Base-by-base conservation (phyloP, 2,888 invertebrate genomes). In the Lysandra bellargus region DNA sequence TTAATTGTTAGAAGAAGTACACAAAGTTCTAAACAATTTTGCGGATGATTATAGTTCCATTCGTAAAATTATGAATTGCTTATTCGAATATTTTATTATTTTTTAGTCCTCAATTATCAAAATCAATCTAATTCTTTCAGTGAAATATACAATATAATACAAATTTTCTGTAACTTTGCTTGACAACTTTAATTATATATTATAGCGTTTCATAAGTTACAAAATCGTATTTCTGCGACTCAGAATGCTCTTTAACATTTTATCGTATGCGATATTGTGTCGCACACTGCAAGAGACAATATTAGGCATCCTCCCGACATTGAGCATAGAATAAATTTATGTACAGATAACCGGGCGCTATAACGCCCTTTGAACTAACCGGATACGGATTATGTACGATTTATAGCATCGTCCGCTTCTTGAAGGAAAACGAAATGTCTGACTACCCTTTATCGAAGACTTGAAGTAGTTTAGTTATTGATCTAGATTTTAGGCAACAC, bases 301-400 rank as follows among this genome's bases (percentile, higher is more conserved):
- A 49, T 57, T 57, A 76, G 53, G 76, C 30, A 76, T 9, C 37
- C 75, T 44, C 44, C 44, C 76, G 49, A 76, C 76, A 57, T 76
- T 30, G 30, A 53, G 49, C 57, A 57, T 76, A 76, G 30, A 76
- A 76, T 57, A 76, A 76, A 76, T 76, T 53, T 76, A 76, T 76
- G 57, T 53, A 76, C 33, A 76, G 49, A 76, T 76, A 76, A 53
- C 49, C 33, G 30, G 76, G 53, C 30, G 33, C 76, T 76, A 76
- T 17, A 33, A 17, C 44, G 75, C 76, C 76, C 76, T 76, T 76
- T 76, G 53, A 53, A 76, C 57, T 49, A 76, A 30, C 76, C 57
- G 76, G 53, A 57, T 76, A 76, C 30, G 76, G 76, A 53, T 57
- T 57, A 49, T 75, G 75, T 2, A 7, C 14, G 76, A 76, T 76